Base-by-base conservation (phyloP, 2,888 invertebrate genomes). In the Phaonia tiefii region DNA sequence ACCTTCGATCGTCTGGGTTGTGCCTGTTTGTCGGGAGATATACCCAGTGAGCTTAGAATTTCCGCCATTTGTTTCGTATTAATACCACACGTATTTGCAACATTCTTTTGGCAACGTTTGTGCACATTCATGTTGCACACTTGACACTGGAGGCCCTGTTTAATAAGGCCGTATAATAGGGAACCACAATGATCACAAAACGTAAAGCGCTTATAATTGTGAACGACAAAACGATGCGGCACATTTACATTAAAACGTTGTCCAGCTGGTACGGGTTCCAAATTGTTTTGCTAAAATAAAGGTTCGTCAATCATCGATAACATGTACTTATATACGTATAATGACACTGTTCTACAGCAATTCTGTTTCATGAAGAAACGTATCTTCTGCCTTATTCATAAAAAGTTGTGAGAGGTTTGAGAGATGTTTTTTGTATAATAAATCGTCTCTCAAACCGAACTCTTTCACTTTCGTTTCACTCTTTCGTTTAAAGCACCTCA, bases 161-260 rank as follows among this genome's bases (percentile, higher is more conserved):
- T 96, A 90, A 98, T 95, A 87, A 99, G 94, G 26, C 99, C 99
- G 91, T 99, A 99, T 82, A 99, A 94, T 90, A 99, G 93, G 82
- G 98, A 98, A 85, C 99, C 99, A 92, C 99, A 99, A 92, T 99
- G 99, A 92, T 99, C 99, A 93, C 99, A 99, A 93, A 99, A 99
- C 37, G 99, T 99, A 92, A 99, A 98, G 85, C 98, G 93, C 92
- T 98, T 98, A 93, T 98, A 99, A 86, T 95, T 99, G 93, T 99
- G 99, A 88, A 98, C 96, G 87, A 95, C 94, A 92, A 97, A 98
- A 83, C 98, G 95, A 92, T 99, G 99, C 85, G 99, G 99, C 88
- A 99, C 95, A 92, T 99, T 99, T 88, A 99, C 99, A 92, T 96
- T 99, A 93, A 99, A 99, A 84, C 99, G 94, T 91, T 95, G 94